Evolutionary conservation across 2,888 invertebrate species (phyloP), one percentile per base, ranked within the genome.

Genomic region (Trissolcus japonicus): DNA sequence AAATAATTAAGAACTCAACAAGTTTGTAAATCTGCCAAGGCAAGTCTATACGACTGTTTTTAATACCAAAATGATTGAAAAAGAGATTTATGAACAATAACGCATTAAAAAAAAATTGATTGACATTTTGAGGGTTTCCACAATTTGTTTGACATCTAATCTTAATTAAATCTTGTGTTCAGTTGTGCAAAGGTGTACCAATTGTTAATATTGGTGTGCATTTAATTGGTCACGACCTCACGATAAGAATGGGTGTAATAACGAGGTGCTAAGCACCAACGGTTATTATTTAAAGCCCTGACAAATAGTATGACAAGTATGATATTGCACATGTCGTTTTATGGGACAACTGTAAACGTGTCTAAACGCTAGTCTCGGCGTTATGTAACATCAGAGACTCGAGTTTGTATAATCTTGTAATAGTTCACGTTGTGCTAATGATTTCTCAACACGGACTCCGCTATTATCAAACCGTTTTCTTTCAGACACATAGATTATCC

Each of bases 371-470:
- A 40, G 59, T 43, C 65, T 6, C n/a, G 35, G 21, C 11, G 67
- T 75, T 68, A 75, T 68, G 68, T 68, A 75, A 75, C 54, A 25
- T 21, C 35, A 11, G 9, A 35, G 35, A 35, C 35, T 35, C 59
- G 63, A 51, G 74, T 68, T 68, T 63, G 74, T 75, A 75, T 63
- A 68, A 75, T 68, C 68, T 75, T 59, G 63, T 68, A 68, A 68
- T 59, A 75, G 74, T 75, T 68, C 62, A 54, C 63, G 63, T 54
- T 59, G 74, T 59, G 63, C 67, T 75, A 68, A 68, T 75, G 68
- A 75, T 68, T 75, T 75, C 63, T 63, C 63, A 75, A 67, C 68
- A 63, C 74, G 48, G 35, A 48, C 62, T 63, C 13, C 16, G 21
- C 71, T 56, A 67, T 62, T 74, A 74, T 74, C 67, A 51, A 67